Percentiles rank a stretch among this genome's conserved stretches.
Evolutionary conservation across 2,888 invertebrate genomes (phyloP).

Genomic region (Philaethria dido): DNA sequence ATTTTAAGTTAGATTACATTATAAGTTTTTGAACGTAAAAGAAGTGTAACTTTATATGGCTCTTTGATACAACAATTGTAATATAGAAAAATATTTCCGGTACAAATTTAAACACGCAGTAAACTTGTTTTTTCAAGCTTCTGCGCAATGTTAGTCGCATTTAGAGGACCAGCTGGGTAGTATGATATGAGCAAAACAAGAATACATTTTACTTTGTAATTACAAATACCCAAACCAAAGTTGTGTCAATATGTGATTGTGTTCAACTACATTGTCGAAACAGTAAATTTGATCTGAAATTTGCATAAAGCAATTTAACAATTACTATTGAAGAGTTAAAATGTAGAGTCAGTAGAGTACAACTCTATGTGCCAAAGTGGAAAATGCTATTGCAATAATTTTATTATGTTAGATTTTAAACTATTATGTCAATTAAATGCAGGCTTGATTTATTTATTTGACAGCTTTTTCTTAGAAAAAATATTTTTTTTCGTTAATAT

Average conservation of each 20-base stretch:
- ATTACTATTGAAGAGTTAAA: neutral
- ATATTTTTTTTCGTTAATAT: neutral
- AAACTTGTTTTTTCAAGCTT: constrained; percentile 43
- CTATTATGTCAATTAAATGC: constrained; percentile 38
- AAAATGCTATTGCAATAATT: constrained; percentile 66
- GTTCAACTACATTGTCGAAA: neutral
- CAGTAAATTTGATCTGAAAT: neutral
- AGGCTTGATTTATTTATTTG: constrained; percentile 18
- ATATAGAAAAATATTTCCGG: constrained; percentile 22
- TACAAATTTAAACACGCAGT: constrained; percentile 12
- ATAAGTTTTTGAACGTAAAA: constrained; percentile 57
- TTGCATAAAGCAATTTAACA: neutral
- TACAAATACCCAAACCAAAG: neutral
- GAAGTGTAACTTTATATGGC: constrained; percentile 22
- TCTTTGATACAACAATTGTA: neutral
- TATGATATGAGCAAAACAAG: constrained; percentile 12
- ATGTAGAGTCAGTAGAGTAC: constrained; percentile 42
- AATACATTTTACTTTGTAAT: constrained; percentile 6
- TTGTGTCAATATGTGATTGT: neutral
- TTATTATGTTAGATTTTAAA: constrained; percentile 45
- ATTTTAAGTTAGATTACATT: constrained; percentile 57
- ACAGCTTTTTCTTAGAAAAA: neutral
- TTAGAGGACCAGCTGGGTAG: constrained; percentile 19
- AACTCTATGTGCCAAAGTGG: constrained; percentile 72
- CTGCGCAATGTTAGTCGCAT: constrained; percentile 25